These are phyloP conservation scores for Aphidius gifuensis DNA, from an alignment of 1,140 invertebrate genomes.

Conservation along the genomic window DNA sequence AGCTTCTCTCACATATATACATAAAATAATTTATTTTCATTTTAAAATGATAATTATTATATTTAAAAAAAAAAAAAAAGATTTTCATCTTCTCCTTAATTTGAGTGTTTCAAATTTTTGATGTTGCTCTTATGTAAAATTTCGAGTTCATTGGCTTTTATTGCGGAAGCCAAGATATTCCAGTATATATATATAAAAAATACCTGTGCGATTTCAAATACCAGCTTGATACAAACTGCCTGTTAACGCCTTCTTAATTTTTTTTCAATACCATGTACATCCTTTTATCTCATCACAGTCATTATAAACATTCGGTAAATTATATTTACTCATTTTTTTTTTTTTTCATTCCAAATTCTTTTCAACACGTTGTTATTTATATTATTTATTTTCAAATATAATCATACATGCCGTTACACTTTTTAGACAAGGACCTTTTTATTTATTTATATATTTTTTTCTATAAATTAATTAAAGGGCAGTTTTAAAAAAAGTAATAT, in stretches of 20 bases:
- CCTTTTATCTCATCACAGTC: conserved; percentile 2
- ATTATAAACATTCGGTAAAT: not conserved
- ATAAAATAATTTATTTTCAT: too few relatives aligned
- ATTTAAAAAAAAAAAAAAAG: too few relatives aligned
- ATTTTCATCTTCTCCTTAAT: conserved; percentile 8
- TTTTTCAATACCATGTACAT: conserved; percentile 6
- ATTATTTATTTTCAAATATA: too few relatives aligned
- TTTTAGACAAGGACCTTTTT: too few relatives aligned
- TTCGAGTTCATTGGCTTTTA: conserved; percentile 21
- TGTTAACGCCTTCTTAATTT: conserved; percentile 22
- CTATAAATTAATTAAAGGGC: too few relatives aligned
- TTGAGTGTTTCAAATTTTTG: not conserved
- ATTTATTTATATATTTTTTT: too few relatives aligned
- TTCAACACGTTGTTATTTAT: too few relatives aligned
- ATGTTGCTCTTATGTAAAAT: not conserved
- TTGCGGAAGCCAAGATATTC: conserved; percentile 30
- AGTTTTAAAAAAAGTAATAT: too few relatives aligned
- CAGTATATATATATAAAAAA: conserved; percentile 8
- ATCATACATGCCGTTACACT: too few relatives aligned
- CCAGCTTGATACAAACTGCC: conserved; percentile 21
- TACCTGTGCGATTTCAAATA: conserved; percentile 21
- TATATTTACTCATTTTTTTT: not conserved
- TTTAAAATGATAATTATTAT: too few relatives aligned
- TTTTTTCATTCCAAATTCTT: not conserved
- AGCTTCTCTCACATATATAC: too few relatives aligned